phyloP scores from a whole-genome alignment of 2,797 vertebrate species.

The Periophthalmus magnuspinnatus region DNA sequence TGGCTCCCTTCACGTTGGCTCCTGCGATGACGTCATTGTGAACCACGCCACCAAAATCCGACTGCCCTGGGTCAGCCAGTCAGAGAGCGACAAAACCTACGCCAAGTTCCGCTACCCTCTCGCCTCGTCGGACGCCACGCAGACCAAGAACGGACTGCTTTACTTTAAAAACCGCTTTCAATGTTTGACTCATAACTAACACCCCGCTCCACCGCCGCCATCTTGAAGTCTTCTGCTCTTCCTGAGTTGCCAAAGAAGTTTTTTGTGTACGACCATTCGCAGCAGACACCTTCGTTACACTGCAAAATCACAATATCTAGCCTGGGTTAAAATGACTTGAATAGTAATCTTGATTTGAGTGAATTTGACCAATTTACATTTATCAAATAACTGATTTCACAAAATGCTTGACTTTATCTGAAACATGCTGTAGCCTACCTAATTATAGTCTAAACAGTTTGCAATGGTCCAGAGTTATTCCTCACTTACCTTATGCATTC shows the following conservation, averaged over 20 bases:
- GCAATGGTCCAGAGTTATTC: no score
- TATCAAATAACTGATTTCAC: not conserved
- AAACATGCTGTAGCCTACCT: no score
- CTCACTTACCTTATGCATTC: no score
- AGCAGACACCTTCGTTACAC: conserved; percentile 24
- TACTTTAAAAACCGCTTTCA: conserved; percentile 94
- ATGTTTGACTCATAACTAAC: conserved; percentile 85
- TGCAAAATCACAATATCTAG: not conserved
- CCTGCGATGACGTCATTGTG: conserved; percentile 88
- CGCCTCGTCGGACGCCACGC: conserved; percentile 74
- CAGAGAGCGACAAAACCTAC: conserved; percentile 84
- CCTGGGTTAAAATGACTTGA: not conserved
- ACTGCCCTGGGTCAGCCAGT: conserved; percentile 84
- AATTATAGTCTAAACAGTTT: no score
- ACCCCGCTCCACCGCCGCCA: not conserved
- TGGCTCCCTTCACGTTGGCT: conserved; percentile 89
- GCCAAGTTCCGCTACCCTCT: conserved; percentile 86
- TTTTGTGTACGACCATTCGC: conserved; percentile 26
- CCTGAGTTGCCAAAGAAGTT: conserved; percentile 68
- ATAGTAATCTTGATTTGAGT: not conserved
- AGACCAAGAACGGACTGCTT: conserved; percentile 82
- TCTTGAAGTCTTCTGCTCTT: conserved; percentile 37
- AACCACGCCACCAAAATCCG: conserved; percentile 91
- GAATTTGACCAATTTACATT: not conserved
- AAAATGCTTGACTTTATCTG: no score